A percentile compares a stretch with the other conserved stretches of the same genome.
Evolutionary conservation across 2,113 vertebrate species (phyloP).

Genomic region (Piliocolobus tephrosceles): DNA sequence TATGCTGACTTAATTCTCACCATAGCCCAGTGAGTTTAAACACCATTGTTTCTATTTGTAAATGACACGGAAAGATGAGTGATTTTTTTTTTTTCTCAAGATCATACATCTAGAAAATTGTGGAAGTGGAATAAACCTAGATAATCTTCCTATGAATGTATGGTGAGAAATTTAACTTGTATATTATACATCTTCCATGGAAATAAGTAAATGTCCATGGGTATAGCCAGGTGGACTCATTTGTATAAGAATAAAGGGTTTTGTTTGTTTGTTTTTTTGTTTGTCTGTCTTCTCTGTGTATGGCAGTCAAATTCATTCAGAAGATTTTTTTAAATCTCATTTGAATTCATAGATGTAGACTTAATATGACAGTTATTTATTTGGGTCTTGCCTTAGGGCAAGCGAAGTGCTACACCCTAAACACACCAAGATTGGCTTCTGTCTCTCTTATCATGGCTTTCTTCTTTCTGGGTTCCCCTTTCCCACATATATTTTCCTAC

Average conservation of each 20-base stretch:
- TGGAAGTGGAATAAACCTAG: background rate
- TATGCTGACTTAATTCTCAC: background rate
- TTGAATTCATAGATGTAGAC: background rate
- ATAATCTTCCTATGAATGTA: background rate
- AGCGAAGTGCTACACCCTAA: background rate
- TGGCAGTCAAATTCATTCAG: background rate
- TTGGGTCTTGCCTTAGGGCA: background rate
- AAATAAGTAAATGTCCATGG: background rate
- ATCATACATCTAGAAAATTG: background rate
- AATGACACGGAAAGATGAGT: background rate
- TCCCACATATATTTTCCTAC: background rate
- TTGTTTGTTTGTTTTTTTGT: background rate
- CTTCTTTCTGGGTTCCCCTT: background rate
- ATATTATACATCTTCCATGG: fast-evolving
- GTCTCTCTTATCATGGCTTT: background rate
- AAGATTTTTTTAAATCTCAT: background rate
- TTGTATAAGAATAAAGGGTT: background rate
- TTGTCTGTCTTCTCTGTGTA: background rate
- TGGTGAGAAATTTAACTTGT: background rate
- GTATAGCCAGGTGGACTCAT: background rate
- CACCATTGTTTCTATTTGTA: background rate
- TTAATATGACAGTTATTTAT: background rate
- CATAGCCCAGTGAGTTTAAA: background rate
- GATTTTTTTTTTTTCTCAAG: background rate
- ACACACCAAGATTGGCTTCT: background rate